phyloP scores from a whole-genome alignment of 2,797 vertebrate species.

The Podarcis lilfordi region DNA sequence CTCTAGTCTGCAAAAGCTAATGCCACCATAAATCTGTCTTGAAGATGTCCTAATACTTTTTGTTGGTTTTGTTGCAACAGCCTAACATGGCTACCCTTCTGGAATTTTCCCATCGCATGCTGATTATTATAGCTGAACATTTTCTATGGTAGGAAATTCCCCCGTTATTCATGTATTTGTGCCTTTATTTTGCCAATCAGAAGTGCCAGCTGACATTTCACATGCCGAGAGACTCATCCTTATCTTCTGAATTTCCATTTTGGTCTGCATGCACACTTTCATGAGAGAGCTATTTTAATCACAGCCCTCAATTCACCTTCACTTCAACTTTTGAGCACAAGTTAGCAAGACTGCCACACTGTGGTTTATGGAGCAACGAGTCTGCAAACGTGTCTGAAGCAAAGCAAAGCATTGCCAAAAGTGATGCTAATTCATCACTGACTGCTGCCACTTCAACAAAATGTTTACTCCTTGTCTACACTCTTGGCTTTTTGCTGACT shows the following conservation, averaged over 20 bases:
- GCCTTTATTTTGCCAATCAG: neutral
- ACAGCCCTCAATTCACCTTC: neutral
- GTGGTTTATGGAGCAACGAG: constrained; percentile 5
- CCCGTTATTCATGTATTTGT: neutral
- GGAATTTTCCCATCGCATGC: neutral
- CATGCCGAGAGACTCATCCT: neutral
- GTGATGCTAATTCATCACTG: neutral
- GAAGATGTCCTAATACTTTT: neutral
- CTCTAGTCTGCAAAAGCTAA: neutral
- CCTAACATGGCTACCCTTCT: neutral
- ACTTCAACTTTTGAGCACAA: neutral
- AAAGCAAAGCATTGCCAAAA: neutral
- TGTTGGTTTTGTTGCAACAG: neutral
- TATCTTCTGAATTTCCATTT: neutral
- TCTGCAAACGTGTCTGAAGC: neutral
- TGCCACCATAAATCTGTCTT: neutral
- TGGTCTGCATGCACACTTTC: neutral
- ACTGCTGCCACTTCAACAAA: neutral
- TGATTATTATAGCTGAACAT: neutral
- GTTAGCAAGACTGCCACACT: neutral
- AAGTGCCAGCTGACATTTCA: constrained; percentile 1
- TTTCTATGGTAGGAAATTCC: neutral
- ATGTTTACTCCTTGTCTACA: neutral
- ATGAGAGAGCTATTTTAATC: fast-evolving
- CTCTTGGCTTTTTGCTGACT: neutral